A percentile compares a stretch with the other conserved stretches of the same genome.
Conservation (phyloP, 2,113 vertebrate genomes). For the Scalopus aquaticus region DNA sequence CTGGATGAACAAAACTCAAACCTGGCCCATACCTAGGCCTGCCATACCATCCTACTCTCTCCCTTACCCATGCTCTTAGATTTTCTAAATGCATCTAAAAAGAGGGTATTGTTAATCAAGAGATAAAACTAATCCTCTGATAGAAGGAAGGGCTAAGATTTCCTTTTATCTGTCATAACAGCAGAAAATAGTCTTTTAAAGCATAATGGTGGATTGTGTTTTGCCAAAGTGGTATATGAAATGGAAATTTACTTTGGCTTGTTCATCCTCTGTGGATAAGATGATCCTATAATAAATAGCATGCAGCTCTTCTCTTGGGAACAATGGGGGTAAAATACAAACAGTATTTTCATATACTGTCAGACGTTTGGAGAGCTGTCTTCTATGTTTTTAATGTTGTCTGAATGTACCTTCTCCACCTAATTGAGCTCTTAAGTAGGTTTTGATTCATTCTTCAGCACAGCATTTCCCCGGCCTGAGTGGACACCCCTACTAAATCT, state of each 20-base stretch:
- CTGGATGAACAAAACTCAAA: background rate
- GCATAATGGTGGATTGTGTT: conserved; percentile 34
- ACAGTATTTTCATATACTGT: conserved; percentile 43
- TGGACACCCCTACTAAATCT: background rate
- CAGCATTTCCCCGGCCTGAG: background rate
- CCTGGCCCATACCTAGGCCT: background rate
- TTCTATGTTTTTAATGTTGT: conserved; percentile 47
- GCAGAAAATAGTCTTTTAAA: conserved; percentile 31
- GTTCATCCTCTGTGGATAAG: conserved; percentile 49
- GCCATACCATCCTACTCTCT: background rate
- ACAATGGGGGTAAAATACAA: conserved; percentile 20
- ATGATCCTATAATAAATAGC: conserved; percentile 52
- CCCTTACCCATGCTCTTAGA: background rate
- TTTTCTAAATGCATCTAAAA: conserved; percentile 53
- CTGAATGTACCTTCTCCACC: conserved; percentile 17
- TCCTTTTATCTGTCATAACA: conserved; percentile 59
- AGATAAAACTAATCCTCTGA: conserved; percentile 15
- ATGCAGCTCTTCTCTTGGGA: conserved; percentile 23
- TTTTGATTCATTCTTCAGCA: background rate
- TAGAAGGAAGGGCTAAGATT: conserved; percentile 42
- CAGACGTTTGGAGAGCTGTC: conserved; percentile 7
- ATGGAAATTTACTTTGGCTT: conserved; percentile 58
- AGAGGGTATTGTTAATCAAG: conserved; percentile 45
- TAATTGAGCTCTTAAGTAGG: conserved; percentile 22
- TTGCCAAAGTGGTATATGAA: conserved; percentile 22